Conservation (phyloP, 2,797 vertebrate species). For the Apodemus agrarius region DNA sequence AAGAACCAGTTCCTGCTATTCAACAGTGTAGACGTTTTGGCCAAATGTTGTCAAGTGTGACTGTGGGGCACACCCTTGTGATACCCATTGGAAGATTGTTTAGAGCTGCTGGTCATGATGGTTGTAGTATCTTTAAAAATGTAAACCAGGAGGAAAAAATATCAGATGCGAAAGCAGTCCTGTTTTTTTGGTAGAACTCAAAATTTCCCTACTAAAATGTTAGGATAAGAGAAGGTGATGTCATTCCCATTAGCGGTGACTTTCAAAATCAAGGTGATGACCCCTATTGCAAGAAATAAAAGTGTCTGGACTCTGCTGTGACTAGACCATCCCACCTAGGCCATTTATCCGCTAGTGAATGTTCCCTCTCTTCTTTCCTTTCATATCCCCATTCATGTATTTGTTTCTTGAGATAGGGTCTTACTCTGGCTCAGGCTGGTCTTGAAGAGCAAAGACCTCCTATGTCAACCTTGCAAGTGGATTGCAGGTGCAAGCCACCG, state of each 20-base stretch:
- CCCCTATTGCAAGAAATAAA: neutral
- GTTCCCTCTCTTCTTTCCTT: neutral
- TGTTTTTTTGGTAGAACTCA: neutral
- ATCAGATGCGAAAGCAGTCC: neutral
- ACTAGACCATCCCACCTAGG: neutral
- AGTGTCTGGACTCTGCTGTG: neutral
- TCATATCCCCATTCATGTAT: neutral
- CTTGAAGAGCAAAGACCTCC: neutral
- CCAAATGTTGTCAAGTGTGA: neutral
- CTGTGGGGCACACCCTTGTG: neutral
- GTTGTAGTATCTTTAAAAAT: neutral
- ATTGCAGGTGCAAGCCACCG: neutral
- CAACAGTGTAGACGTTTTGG: no score
- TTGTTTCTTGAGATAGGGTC: neutral
- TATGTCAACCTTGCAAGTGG: neutral
- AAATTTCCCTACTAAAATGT: neutral
- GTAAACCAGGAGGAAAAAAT: neutral
- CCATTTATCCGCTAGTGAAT: neutral
- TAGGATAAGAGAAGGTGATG: neutral
- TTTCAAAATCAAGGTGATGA: neutral
- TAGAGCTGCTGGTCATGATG: neutral
- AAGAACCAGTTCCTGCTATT: neutral
- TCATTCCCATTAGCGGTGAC: neutral
- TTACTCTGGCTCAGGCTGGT: neutral
- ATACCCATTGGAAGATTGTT: neutral